Evolutionary conservation across 2,888 invertebrate genomes (phyloP), one percentile per base, ranked within the genome.

Genomic region (Mesoligia furuncula): DNA sequence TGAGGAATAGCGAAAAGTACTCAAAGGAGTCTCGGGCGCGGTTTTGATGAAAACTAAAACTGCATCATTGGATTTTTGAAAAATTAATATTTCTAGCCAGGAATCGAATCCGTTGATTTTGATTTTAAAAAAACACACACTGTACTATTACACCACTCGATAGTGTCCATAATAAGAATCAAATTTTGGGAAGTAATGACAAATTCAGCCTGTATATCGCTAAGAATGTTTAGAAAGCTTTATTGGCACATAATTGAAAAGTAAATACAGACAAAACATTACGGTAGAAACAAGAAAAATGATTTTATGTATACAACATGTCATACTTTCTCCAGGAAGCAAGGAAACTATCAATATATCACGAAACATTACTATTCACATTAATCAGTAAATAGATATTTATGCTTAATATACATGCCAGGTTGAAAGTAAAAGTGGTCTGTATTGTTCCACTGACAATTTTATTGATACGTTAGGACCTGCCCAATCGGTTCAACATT

Each of bases 371-470:
- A 75, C 54, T 70, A 62, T 57, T 31, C 39, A 73, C 75, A 79
- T 71, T 71, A 61, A 75, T 79, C 61, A 79, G 51, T 72, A 65
- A 24, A 57, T 72, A 65, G n/a, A 57, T 72, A 80, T 83, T 65
- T 66, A 84, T 84, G 70, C 66, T 67, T 82, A 86, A 73, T 85
- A 77, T 64, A 86, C 68, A 76, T 75, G 81, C 73, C 86, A 86
- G 79, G 83, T 86, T 62, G 77, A 69, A 84, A 87, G 88, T 86
- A 87, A 88, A 87, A 88, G 88, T 88, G 79, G 71, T 75, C 59
- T 54, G 70, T 73, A 86, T 87, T 83, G 85, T 84, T 82, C 69
- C 65, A 76, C 48, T 71, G 84, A 85, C 83, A 79, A 77, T n/a
- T n/a, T n/a, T n/a, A n/a, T 80, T 82, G 83, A 78, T 76, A 83